phyloP scores from a whole-genome alignment of 1,140 invertebrate species.

The Holcopasites calliopsidis region DNA sequence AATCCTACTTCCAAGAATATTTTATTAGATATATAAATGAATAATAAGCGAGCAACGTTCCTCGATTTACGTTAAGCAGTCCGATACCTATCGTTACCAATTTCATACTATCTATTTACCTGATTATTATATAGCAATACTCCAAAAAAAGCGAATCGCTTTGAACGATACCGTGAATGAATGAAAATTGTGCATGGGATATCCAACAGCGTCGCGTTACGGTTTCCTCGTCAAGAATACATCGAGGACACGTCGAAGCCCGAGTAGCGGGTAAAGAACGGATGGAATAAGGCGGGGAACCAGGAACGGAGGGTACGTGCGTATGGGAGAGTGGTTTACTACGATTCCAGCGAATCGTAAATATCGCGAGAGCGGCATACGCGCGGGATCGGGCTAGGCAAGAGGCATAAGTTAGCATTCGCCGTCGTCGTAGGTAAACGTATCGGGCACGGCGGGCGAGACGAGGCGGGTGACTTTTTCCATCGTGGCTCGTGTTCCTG shows the following conservation, averaged over 20 bases:
- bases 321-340: conserved; percentile 62
- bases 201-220: not conserved
- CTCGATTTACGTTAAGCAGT: too few relatives aligned
- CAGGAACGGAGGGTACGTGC: conserved; percentile 18
- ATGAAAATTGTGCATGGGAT: not conserved
- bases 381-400: conserved; percentile 55
- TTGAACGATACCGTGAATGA: not conserved
- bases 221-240: too few relatives aligned
- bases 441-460: conserved; percentile 55
- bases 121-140: too few relatives aligned
- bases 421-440: conserved; percentile 61
- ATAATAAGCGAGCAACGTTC: too few relatives aligned
- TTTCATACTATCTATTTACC: too few relatives aligned
- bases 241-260: not conserved
- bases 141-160: not conserved
- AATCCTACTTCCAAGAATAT: too few relatives aligned
- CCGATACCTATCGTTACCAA: too few relatives aligned
- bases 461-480: conserved; percentile 62
- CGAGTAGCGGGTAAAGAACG: conserved; percentile 20
- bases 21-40: too few relatives aligned
- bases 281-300: not conserved
- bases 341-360: conserved; percentile 71
- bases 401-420: conserved; percentile 60
- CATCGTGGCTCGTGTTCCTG: conserved; percentile 62
- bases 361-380: conserved; percentile 57